phyloP scores from a whole-genome alignment of 2,888 invertebrate genomes.

The Palloptera scutellata region DNA sequence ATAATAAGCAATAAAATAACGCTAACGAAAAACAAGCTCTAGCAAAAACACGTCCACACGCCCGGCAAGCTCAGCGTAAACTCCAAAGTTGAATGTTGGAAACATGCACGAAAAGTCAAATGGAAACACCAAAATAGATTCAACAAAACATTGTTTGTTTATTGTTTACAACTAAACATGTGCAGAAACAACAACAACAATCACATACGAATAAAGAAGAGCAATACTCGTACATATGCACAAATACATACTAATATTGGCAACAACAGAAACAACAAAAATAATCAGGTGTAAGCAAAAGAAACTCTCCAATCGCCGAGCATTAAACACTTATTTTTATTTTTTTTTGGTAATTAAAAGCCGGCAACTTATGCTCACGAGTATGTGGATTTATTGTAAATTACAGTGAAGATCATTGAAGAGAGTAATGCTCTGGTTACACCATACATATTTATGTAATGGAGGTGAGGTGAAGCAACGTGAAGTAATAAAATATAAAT shows the following conservation, averaged over 20 bases:
- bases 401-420: too few relatives aligned
- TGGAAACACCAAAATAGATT: slow-evolving; percentile 6
- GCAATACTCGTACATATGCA: neutral
- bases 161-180: slow-evolving; percentile 30
- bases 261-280: too few relatives aligned
- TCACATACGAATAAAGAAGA: slow-evolving; percentile 47
- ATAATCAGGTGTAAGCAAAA: neutral
- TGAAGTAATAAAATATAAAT: too few relatives aligned
- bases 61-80: slow-evolving; percentile 19
- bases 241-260: neutral
- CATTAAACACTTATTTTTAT: too few relatives aligned
- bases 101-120: neutral
- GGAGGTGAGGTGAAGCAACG: too few relatives aligned
- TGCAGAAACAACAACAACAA: slow-evolving; percentile 8
- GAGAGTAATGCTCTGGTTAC: too few relatives aligned
- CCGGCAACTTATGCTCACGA: too few relatives aligned
- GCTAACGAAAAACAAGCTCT: neutral
- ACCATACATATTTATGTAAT: too few relatives aligned
- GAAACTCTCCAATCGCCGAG: slow-evolving; percentile 1
- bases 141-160: slow-evolving; percentile 19
- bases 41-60: slow-evolving; percentile 14
- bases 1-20: neutral
- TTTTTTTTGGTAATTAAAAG: too few relatives aligned
- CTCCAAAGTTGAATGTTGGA: slow-evolving; percentile 1
- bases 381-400: too few relatives aligned